phyloP scores from a whole-genome alignment of 2,888 invertebrate species.

The Oscheius myriophilus region DNA sequence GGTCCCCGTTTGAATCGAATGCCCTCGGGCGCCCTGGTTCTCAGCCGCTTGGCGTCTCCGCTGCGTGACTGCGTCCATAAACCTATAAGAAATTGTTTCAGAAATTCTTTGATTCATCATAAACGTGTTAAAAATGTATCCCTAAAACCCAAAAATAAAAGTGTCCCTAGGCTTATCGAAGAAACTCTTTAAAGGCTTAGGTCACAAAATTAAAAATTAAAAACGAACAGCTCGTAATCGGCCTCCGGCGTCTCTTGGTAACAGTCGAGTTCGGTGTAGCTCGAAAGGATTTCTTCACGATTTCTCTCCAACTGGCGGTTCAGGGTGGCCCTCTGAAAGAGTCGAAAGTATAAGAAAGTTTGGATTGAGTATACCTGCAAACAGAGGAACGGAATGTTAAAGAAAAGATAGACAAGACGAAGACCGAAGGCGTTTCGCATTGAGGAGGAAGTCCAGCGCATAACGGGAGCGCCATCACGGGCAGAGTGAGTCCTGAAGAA shows the following conservation, averaged over 20 bases:
- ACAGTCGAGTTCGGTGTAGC: conserved; percentile 73
- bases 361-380: conserved; percentile 76
- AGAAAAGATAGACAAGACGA: conserved; percentile 89
- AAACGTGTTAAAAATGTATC: no score
- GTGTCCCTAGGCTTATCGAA: no score
- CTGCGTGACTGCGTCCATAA: conserved; percentile 50
- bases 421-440: conserved; percentile 88
- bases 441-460: conserved; percentile 62
- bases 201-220: no score
- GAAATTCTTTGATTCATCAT: no score
- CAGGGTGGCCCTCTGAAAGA: conserved; percentile 41
- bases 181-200: no score
- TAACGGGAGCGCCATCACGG: conserved; percentile 63
- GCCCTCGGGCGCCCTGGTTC: conserved; percentile 34
- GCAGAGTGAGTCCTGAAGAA: conserved; percentile 47
- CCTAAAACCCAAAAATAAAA: no score
- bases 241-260: conserved; percentile 74
- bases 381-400: conserved; percentile 90
- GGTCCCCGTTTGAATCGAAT: conserved; percentile 27
- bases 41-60: conserved; percentile 44
- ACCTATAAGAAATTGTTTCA: conserved; percentile 39
- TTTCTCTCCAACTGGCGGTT: conserved; percentile 51
- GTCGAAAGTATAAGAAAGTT: not conserved
- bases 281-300: conserved; percentile 43
- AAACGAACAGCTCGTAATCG: conserved; percentile 72